Conservation (phyloP, 2,888 invertebrate genomes). For the Metalampra italica region DNA sequence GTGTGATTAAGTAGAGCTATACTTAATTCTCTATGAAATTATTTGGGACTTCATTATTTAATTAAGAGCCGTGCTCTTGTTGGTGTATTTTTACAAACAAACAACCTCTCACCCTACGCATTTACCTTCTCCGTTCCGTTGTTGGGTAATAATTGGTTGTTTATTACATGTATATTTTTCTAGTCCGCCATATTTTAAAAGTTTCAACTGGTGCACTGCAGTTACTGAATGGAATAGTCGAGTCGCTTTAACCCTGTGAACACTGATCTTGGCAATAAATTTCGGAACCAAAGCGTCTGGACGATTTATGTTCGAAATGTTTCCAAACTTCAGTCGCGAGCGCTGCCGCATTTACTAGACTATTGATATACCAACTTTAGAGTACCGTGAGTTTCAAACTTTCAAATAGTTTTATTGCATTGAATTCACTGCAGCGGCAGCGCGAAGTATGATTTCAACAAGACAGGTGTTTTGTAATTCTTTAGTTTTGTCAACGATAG, state of each 20-base stretch:
- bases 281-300: conserved; percentile 38
- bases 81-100: no score
- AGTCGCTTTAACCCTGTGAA: conserved; percentile 31
- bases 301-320: conserved; percentile 51
- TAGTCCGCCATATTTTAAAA: neutral
- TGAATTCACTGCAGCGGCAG: neutral
- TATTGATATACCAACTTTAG: conserved; percentile 7
- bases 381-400: neutral
- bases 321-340: conserved; percentile 32
- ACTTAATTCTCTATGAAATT: no score
- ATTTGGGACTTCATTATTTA: no score
- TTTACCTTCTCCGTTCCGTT: no score
- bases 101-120: no score
- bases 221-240: conserved; percentile 21
- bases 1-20: no score
- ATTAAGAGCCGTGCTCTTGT: no score
- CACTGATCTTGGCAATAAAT: conserved; percentile 48
- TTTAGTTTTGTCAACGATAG: conserved; percentile 2
- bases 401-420: neutral
- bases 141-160: no score
- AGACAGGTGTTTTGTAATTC: neutral
- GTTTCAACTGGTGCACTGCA: conserved; percentile 13
- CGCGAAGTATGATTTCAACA: neutral
- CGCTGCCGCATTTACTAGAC: conserved; percentile 22
- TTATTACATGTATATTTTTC: neutral